These are phyloP conservation scores for Caenorhabditis sp. DNA, from an alignment of 2,888 invertebrate species.

Conservation along the genomic window DNA sequence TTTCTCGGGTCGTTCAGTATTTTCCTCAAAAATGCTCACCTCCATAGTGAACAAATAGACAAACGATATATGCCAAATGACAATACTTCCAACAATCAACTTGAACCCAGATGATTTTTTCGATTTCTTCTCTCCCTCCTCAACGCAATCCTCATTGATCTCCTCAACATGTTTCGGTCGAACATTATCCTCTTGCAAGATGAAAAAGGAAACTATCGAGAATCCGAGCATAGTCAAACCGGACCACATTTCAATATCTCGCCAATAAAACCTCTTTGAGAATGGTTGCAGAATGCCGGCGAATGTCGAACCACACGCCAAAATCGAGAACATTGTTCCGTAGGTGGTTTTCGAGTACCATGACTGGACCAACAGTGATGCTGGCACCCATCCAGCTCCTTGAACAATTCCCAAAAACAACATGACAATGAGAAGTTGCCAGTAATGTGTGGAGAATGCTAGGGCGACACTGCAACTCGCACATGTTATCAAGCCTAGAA, in stretches of 20 bases:
- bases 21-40: constrained; percentile 25
- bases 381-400: constrained; percentile 52
- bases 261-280: constrained; percentile 45
- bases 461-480: constrained; percentile 21
- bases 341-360: constrained; percentile 45
- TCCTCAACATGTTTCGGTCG: constrained; percentile 16
- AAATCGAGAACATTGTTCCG: constrained; percentile 50
- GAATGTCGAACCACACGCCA: constrained; percentile 46
- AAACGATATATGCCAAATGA: constrained; percentile 38
- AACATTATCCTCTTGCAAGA: constrained; percentile 28
- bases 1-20: too few relatives aligned
- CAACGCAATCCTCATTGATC: constrained; percentile 12
- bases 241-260: constrained; percentile 34
- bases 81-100: constrained; percentile 20
- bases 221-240: constrained; percentile 35
- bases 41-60: constrained; percentile 42
- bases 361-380: constrained; percentile 38
- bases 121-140: constrained; percentile 23
- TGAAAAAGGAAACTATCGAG: constrained; percentile 20
- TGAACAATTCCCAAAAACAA: constrained; percentile 42
- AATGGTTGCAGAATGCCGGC: constrained; percentile 49
- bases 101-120: constrained; percentile 21
- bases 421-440: constrained; percentile 36
- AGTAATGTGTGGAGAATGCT: constrained; percentile 26
- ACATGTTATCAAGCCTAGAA: constrained; percentile 32